phyloP scores from a whole-genome alignment of 2,113 vertebrate genomes.

The Tetrax tetrax region DNA sequence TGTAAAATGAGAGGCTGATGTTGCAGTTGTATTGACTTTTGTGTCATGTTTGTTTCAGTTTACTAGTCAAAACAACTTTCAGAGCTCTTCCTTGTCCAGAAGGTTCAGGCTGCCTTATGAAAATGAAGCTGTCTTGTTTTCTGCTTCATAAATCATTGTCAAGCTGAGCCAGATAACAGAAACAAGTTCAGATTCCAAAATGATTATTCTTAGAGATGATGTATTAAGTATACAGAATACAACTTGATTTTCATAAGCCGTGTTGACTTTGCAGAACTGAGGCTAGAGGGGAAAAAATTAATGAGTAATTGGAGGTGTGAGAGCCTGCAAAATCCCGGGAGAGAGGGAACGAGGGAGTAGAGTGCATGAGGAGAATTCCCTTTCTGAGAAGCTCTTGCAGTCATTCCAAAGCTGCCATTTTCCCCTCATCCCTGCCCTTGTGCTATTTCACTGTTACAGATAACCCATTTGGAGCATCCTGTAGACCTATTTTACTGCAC shows the following conservation, averaged over 20 bases:
- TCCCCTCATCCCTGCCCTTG: constrained; percentile 2
- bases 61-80: constrained; percentile 84
- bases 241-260: constrained; percentile 76
- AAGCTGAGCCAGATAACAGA: constrained; percentile 75
- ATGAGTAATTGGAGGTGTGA: constrained; percentile 51
- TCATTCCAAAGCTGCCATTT: constrained; percentile 44
- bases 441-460: background rate
- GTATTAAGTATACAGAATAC: constrained; percentile 79
- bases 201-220: constrained; percentile 82
- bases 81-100: constrained; percentile 77
- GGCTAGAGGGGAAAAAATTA: constrained; percentile 49
- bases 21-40: constrained; percentile 83
- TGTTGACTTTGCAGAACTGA: constrained; percentile 78
- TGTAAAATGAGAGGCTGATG: constrained; percentile 73
- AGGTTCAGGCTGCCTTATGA: constrained; percentile 80
- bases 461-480: constrained; percentile 35
- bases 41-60: constrained; percentile 84
- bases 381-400: constrained; percentile 2
- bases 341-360: background rate
- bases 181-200: constrained; percentile 80
- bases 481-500: constrained; percentile 1
- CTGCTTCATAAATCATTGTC: constrained; percentile 87
- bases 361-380: background rate
- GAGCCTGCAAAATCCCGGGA: constrained; percentile 13
- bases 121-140: constrained; percentile 85